phyloP scores from a whole-genome alignment of 2,888 invertebrate species.

The Lypha dubia region DNA sequence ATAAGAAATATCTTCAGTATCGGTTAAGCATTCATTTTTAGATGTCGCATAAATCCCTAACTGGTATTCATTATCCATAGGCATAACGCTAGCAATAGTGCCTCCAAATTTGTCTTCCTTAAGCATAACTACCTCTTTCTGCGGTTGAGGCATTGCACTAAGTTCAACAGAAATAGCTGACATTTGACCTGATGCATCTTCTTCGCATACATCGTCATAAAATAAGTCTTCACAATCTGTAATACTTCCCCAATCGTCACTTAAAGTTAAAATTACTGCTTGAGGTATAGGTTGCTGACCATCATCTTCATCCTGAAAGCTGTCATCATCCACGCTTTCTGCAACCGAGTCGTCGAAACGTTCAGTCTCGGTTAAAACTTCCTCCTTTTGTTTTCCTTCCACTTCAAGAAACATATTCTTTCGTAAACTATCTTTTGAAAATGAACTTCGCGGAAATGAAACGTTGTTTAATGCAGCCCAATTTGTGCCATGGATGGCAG shows the following conservation, averaged over 20 bases:
- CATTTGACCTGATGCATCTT: slow-evolving; percentile 46
- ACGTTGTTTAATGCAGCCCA: slow-evolving; percentile 36
- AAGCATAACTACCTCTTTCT: slow-evolving; percentile 83
- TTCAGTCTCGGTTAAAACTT: slow-evolving; percentile 84
- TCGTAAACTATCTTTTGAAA: neutral
- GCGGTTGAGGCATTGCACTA: slow-evolving; percentile 81
- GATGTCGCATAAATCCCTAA: slow-evolving; percentile 79
- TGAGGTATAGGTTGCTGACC: slow-evolving; percentile 80
- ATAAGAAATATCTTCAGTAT: slow-evolving; percentile 81
- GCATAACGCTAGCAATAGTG: slow-evolving; percentile 83
- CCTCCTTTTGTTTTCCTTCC: slow-evolving; percentile 76
- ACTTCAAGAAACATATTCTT: slow-evolving; percentile 76
- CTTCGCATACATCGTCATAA: slow-evolving; percentile 73
- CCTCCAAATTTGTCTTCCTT: slow-evolving; percentile 83
- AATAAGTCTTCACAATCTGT: slow-evolving; percentile 83
- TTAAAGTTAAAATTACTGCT: slow-evolving; percentile 78
- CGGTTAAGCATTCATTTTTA: slow-evolving; percentile 83
- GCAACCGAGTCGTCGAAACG: slow-evolving; percentile 83
- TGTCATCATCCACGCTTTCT: slow-evolving; percentile 75
- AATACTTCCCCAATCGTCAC: slow-evolving; percentile 77
- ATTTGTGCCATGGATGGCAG: slow-evolving; percentile 76
- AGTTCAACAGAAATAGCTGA: slow-evolving; percentile 63
- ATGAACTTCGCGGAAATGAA: slow-evolving; percentile 29
- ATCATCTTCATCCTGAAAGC: slow-evolving; percentile 79
- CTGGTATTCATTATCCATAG: slow-evolving; percentile 82